Base-by-base conservation (phyloP, 2,797 vertebrate genomes). In the Tapirus indicus region DNA sequence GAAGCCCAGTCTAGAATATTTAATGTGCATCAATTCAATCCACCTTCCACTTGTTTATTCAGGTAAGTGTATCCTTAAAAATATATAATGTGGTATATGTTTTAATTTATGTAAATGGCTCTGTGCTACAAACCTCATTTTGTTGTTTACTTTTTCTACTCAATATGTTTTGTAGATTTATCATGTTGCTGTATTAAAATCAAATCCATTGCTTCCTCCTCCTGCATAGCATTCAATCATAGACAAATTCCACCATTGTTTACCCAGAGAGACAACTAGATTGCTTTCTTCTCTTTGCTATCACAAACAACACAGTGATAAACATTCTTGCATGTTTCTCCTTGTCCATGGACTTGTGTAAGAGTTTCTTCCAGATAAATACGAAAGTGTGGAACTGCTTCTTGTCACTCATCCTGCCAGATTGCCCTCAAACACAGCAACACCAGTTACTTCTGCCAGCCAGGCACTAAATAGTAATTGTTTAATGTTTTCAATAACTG, bases 61-160 rank as follows among this genome's bases (percentile, higher is more conserved):
- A 88, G 87, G 83, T 93, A 93, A 86, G 49, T 74, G 41, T 93
- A 18, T 88, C 64, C 79, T 89, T 95, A 97, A 96, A 96, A 68
- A 95, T 56, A 93, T 95, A 86, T 52, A 86, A 75, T 44, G 64
- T 6, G 2, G 38, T 49, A 7, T 75, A 18, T 77, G 11, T 91
- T 89, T 89, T 96, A 88, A 96, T 96, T 97, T 96, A 77, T 60
- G 68, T 60, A 88, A 62, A 41, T 60, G 54, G n/a, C 72, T 88
- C 77, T 80, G 21, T 96, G 21, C n/a, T 69, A 18, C 38, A 75
- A 60, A 77, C 18, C n/a, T 91, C 25, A 56, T 93, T 93, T 64
- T 91, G 71, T 71, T 62, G 84, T 88, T 94, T 89, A 86, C 62
- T 83, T 93, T 94, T 96, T 64, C 60, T 82, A 38, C 54, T 82